A percentile compares a stretch with the other conserved stretches of the same genome.
phyloP scores from a whole-genome alignment of 2,797 vertebrate species.

The Pantherophis alleghaniensis region DNA sequence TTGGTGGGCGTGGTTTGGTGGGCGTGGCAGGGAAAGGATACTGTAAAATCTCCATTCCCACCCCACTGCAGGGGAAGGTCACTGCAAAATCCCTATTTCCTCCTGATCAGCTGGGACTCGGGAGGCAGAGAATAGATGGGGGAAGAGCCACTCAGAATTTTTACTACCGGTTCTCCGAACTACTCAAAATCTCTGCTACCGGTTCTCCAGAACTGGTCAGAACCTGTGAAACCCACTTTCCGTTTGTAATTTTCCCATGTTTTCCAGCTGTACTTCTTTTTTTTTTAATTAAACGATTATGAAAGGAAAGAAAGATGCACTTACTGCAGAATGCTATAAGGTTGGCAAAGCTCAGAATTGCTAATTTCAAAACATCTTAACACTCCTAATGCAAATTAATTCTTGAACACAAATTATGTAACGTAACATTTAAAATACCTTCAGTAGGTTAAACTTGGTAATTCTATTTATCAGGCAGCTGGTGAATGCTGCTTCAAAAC shows the following conservation, averaged over 20 bases:
- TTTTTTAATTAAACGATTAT: neutral
- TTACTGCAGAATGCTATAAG: neutral
- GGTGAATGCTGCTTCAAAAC: neutral
- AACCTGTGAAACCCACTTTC: too few relatives aligned
- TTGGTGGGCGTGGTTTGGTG: too few relatives aligned
- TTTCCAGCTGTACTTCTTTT: neutral
- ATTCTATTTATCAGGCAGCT: neutral
- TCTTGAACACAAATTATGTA: neutral
- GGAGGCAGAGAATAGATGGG: too few relatives aligned
- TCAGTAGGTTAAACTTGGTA: neutral
- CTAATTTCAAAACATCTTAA: neutral
- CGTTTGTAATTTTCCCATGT: neutral
- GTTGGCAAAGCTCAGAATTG: neutral
- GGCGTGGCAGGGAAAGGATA: too few relatives aligned
- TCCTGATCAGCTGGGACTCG: too few relatives aligned
- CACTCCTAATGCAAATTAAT: neutral
- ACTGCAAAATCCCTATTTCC: too few relatives aligned
- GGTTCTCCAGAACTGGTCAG: too few relatives aligned
- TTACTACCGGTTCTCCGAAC: too few relatives aligned
- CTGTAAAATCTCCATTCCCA: too few relatives aligned
- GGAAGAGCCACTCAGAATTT: too few relatives aligned
- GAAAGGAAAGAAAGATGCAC: neutral
- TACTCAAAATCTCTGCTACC: too few relatives aligned
- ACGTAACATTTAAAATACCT: neutral
- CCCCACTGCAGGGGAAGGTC: too few relatives aligned